Conservation (phyloP, 2,113 vertebrate species). For the Heterotilapia buettikoferi region DNA sequence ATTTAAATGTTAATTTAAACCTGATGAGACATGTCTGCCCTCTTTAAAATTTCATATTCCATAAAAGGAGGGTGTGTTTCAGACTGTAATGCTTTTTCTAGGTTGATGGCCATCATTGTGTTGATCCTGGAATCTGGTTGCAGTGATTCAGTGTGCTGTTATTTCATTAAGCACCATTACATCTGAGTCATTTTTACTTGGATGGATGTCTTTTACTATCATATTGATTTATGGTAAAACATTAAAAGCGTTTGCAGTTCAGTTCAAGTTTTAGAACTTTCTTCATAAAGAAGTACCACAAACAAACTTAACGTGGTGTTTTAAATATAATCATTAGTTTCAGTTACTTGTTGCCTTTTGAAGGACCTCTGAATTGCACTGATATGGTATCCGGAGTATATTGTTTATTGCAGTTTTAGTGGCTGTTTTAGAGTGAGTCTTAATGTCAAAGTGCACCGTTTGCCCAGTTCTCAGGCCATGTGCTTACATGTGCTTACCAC, state of each 20-base stretch:
- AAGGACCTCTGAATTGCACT: background rate
- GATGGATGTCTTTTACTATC: background rate
- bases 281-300: background rate
- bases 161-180: constrained; percentile 40
- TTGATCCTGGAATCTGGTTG: constrained; percentile 34
- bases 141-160: background rate
- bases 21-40: background rate
- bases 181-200: background rate
- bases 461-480: background rate
- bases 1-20: background rate
- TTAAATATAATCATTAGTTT: background rate
- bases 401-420: background rate
- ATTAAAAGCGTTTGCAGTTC: background rate
- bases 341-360: background rate
- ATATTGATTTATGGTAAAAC: background rate
- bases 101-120: constrained; percentile 21
- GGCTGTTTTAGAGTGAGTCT: background rate
- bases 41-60: background rate
- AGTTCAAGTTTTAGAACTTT: background rate
- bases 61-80: background rate
- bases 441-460: background rate
- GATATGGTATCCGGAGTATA: background rate
- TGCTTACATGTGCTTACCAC: background rate
- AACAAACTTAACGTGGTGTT: background rate
- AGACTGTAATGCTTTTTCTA: background rate